phyloP scores from a whole-genome alignment of 2,888 invertebrate species.

The Chalcosyrphus nemorum region DNA sequence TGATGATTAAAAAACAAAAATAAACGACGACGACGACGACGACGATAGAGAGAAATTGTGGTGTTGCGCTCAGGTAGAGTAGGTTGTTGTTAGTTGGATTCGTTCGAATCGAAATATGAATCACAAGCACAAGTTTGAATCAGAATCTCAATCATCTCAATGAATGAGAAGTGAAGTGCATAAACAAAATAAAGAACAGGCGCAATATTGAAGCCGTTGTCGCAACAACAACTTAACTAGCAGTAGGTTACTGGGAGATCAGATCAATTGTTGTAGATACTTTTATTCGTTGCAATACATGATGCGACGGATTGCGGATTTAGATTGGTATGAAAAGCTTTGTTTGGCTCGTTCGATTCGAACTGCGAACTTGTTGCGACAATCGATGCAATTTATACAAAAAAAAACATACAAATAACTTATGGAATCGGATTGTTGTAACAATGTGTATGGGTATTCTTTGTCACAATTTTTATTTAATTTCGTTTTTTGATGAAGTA shows the following conservation, averaged over 20 bases:
- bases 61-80: too few relatives aligned
- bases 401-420: too few relatives aligned
- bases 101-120: neutral
- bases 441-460: neutral
- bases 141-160: neutral
- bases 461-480: neutral
- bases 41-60: too few relatives aligned
- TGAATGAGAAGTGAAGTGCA: too few relatives aligned
- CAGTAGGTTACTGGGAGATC: constrained; percentile 47
- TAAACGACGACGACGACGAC: too few relatives aligned
- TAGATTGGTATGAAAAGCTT: neutral
- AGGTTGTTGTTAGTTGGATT: too few relatives aligned
- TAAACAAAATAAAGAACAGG: too few relatives aligned
- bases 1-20: constrained; percentile 19
- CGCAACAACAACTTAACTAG: neutral
- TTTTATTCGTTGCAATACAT: neutral
- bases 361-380: neutral
- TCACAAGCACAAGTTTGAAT: neutral
- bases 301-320: neutral
- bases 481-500: neutral
- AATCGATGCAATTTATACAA: neutral
- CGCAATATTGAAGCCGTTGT: neutral
- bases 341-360: neutral
- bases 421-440: neutral
- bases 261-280: constrained; percentile 14